A percentile compares a stretch with the other conserved stretches of the same genome.
These are phyloP conservation scores for Poicephalus meyeri DNA, from an alignment of 2,113 vertebrate genomes.

Conservation along the genomic window DNA sequence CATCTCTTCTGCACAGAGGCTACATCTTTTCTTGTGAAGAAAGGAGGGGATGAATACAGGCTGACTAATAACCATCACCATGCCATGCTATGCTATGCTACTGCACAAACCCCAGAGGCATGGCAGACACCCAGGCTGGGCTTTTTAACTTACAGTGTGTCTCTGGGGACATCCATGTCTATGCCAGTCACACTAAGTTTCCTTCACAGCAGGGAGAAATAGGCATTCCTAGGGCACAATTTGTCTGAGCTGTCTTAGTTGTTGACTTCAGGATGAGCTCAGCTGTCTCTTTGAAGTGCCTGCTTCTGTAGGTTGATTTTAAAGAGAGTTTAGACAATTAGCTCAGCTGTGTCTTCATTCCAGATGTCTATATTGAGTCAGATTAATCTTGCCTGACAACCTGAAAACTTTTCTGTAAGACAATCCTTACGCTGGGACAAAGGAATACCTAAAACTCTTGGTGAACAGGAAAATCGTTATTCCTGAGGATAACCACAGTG, in stretches of 20 bases:
- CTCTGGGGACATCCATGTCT: not conserved
- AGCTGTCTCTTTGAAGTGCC: not conserved
- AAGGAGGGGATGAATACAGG: not conserved
- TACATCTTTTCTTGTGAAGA: not conserved
- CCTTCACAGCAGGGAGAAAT: not conserved
- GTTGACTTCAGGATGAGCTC: not conserved
- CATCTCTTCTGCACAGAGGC: not conserved
- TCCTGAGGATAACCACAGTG: conserved; percentile 9
- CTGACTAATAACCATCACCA: conserved; percentile 11
- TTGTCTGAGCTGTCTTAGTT: not conserved
- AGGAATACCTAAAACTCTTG: conserved; percentile 42
- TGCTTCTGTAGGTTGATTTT: conserved; percentile 21
- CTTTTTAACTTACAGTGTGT: not conserved
- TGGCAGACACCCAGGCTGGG: not conserved
- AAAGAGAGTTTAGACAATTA: conserved; percentile 31
- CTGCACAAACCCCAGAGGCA: conserved; percentile 22
- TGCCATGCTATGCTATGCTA: not conserved
- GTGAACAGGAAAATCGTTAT: conserved; percentile 51
- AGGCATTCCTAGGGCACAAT: not conserved
- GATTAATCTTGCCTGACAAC: conserved; percentile 44
- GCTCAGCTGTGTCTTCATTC: not conserved
- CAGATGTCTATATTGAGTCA: not conserved
- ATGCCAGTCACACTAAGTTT: not conserved
- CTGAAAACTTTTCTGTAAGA: conserved; percentile 48
- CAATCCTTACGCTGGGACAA: not conserved